Percentiles rank a stretch among this genome's conserved stretches.
These are phyloP conservation scores for Chymomyza caudatula DNA, from an alignment of 2,888 invertebrate genomes.

Conservation along the genomic window DNA sequence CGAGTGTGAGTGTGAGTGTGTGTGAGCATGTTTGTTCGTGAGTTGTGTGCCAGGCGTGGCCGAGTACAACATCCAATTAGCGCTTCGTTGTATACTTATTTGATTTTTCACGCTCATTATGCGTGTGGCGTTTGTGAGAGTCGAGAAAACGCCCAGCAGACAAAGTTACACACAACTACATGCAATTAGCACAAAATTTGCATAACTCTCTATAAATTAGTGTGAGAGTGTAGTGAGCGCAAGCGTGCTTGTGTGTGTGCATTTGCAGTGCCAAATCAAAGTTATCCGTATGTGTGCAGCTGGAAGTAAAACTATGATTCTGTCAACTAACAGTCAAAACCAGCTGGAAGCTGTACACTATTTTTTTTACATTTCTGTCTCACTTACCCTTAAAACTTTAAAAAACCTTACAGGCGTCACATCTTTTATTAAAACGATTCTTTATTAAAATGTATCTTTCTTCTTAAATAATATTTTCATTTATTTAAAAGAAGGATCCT, in stretches of 20 bases:
- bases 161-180: neutral
- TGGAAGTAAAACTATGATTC: neutral
- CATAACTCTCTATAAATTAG: neutral
- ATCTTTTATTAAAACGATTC: too few species aligned
- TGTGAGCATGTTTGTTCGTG: constrained; percentile 1
- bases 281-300: constrained; percentile 14
- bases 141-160: constrained; percentile 23
- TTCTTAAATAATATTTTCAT: too few species aligned
- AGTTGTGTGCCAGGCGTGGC: constrained; percentile 11
- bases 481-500: too few species aligned
- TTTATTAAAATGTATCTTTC: too few species aligned
- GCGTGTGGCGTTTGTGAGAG: constrained; percentile 23
- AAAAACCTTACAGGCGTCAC: too few species aligned
- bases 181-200: constrained; percentile 39
- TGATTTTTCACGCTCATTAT: constrained; percentile 55
- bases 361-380: too few species aligned
- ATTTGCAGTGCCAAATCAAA: constrained; percentile 19
- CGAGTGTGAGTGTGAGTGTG: neutral
- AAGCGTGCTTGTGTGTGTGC: neutral
- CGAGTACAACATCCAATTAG: neutral
- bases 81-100: constrained; percentile 34
- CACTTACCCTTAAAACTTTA: too few species aligned
- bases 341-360: too few species aligned
- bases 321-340: constrained; percentile 8
- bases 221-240: too few species aligned